Base-by-base conservation (phyloP, 2,113 vertebrate genomes). In the Micronycteris hirsuta region DNA sequence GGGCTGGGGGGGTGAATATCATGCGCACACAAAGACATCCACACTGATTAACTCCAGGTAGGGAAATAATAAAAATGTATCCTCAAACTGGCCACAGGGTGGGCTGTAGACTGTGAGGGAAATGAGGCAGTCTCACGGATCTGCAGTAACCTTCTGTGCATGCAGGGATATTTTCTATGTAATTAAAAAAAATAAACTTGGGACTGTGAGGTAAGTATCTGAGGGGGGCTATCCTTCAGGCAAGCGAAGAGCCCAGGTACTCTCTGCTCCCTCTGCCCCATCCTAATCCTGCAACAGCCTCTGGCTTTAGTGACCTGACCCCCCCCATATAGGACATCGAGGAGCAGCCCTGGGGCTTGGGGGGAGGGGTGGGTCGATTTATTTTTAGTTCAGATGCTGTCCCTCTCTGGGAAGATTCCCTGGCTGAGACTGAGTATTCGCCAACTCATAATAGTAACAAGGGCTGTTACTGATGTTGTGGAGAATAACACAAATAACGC, bases 391-490 rank as follows among this genome's bases (percentile, higher is more conserved):
- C 73, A 43, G 43, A 95, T 92, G 82, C 41, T 54, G 77, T 73
- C n/a, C 65, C 65, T 89, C 41, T 77, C 70, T 84, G 68, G 90
- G 67, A 92, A 96, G 88, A 43, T 61, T 82, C 82, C 94, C 86
- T 38, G 7, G n/a, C 82, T 49, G 77, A 92, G 71, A 76, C 71
- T 89, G 82, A 93, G 85, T 93, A 76, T 92, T 95, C n/a, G 19
- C 74, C 95, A 87, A 88, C 88, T 96, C 81, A 67, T 82, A 93
- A 95, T 91, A 96, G 96, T 97, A 97, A 93, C 94, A 71, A 92
- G 94, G 73, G 73, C 91, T 93, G 78, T 94, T 92, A 49, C 95
- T 91, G 88, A 94, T 93, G 89, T 94, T 81, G 87, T 76, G 56
- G 33, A 93, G 83, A 95, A 97, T 82, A 86, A 94, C 91, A 93